Base-by-base conservation (phyloP, 1,140 invertebrate genomes). In the Zophobas atratus region DNA sequence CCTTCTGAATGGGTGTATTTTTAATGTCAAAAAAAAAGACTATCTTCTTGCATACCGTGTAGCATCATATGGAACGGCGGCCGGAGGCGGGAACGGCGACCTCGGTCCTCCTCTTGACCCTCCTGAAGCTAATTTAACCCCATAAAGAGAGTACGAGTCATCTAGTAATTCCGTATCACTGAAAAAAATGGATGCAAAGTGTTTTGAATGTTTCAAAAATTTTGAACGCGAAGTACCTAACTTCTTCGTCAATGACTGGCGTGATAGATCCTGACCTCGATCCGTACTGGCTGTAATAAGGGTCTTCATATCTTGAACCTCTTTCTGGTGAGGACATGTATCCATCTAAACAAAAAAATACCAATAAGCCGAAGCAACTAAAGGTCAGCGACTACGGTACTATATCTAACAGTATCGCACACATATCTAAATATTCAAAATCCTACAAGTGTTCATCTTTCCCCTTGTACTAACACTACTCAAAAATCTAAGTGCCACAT, bases 291-390 rank as follows among this genome's bases (percentile, higher is more conserved):
- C 93, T 92, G 83, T 96, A 96, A 86, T 96, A 96, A 0, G 94
- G 94, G 84, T 96, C 95, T 84, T 96, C 95, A 82, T 95, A 96
- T 32, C 92, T 88, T 48, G 92, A 91, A 5, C 91, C 90, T 63
- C 95, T 89, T 84, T 97, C 96, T 0, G 95, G 95, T 8, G 95
- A 97, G 72, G 94, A 96, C 90, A 95, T 94, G 84, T 96, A 97
- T 6, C 94, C 94, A 82, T 95, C 94, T 82, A 82, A 38, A 60
- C 2, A 56, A 33, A 46, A 57, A 43, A 32, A 4, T 32, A 39
- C 39, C 39, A 73, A 39, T 20, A 20, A 20, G 20, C 20, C 20
- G 20, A 20, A 20, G 20, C 20, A 20, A 20, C 20, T 20, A 20
- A 20, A 20, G 20, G 20, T 20, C 20, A 20, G 20, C 20, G 20